Conservation (phyloP, 2,797 vertebrate species). For the Apodemus agrarius region DNA sequence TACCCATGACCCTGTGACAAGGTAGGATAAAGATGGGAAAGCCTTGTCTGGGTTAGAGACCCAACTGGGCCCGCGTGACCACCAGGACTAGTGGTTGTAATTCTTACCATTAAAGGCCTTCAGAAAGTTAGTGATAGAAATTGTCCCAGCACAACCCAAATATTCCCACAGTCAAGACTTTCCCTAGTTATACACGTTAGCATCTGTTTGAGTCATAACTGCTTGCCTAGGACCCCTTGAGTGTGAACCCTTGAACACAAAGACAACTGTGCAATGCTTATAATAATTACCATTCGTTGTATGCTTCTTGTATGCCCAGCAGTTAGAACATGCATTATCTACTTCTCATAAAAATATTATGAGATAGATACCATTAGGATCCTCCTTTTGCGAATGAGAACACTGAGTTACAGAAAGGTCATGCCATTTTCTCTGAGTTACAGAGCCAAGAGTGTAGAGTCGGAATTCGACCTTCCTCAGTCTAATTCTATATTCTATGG, state of each 20-base stretch:
- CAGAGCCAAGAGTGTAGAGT: background rate
- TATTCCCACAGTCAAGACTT: background rate
- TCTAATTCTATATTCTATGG: background rate
- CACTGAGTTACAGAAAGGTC: background rate
- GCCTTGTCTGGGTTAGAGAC: background rate
- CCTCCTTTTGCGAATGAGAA: background rate
- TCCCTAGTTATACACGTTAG: background rate
- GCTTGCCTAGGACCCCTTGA: background rate
- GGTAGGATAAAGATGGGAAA: slow-evolving; percentile 48
- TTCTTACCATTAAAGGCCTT: slow-evolving; percentile 5
- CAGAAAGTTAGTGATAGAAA: background rate
- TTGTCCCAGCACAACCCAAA: background rate
- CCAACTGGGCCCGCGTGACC: background rate
- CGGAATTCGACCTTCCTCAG: background rate
- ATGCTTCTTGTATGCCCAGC: background rate
- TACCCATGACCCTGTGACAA: slow-evolving; percentile 1
- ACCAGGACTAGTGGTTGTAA: background rate
- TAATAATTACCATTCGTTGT: background rate
- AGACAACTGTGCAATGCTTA: background rate
- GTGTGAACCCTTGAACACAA: background rate
- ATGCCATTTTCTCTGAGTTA: slow-evolving; percentile 1
- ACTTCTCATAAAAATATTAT: background rate
- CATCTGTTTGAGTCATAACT: background rate
- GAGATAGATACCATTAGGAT: background rate
- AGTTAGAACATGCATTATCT: background rate